phyloP scores from a whole-genome alignment of 2,113 vertebrate genomes.

The Tretioscincus oriximinensis region DNA sequence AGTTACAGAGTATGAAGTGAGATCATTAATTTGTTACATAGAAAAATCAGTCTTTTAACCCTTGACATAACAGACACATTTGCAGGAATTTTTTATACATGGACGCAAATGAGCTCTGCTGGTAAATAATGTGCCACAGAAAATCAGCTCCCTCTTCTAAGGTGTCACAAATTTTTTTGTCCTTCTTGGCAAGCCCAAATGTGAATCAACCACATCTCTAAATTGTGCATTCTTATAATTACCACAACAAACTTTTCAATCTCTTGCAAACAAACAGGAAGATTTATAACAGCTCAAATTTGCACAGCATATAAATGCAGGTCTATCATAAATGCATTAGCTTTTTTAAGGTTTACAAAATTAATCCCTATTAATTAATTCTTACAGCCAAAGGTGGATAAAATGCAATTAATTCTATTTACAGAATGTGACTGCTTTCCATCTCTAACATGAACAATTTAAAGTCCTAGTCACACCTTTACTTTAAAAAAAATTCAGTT shows the following conservation, averaged over 20 bases:
- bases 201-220: neutral
- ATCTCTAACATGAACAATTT: too few species aligned
- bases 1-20: too few species aligned
- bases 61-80: neutral
- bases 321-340: too few species aligned
- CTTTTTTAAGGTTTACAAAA: neutral
- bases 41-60: accelerated
- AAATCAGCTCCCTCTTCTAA: neutral
- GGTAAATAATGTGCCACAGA: neutral
- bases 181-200: neutral
- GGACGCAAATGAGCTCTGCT: neutral
- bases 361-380: neutral
- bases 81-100: neutral
- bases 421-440: too few species aligned
- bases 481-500: too few species aligned
- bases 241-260: neutral
- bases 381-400: neutral
- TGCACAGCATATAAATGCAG: too few species aligned
- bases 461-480: too few species aligned
- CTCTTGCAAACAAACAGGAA: neutral
- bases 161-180: neutral
- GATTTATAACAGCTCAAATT: neutral
- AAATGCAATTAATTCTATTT: too few species aligned
- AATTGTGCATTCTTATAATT: neutral
- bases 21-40: too few species aligned